Percentiles rank a stretch among this genome's conserved stretches.
Conservation (phyloP, 1,140 invertebrate genomes). For the Harpegnathos saltator region DNA sequence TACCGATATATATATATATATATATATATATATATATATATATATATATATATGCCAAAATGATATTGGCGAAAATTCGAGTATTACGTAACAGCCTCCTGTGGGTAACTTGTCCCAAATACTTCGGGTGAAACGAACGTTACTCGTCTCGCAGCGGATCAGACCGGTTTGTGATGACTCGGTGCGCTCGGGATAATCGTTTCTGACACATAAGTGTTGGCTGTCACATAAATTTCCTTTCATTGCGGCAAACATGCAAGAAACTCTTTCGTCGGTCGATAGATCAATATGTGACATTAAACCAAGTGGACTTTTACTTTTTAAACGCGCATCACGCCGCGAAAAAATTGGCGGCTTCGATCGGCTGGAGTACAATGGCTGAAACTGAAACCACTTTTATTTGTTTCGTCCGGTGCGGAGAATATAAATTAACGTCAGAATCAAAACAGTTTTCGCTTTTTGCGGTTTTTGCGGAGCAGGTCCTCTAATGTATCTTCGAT, state of each 20-base stretch:
- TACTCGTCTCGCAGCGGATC: slow-evolving; percentile 10
- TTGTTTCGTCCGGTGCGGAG: too few species aligned
- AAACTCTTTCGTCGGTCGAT: not conserved
- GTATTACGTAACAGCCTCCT: slow-evolving; percentile 64
- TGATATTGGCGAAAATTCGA: slow-evolving; percentile 67
- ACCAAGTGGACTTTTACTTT: not conserved
- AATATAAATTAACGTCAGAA: too few species aligned
- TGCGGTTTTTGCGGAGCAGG: too few species aligned
- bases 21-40: too few species aligned
- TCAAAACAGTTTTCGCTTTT: too few species aligned
- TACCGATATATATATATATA: too few species aligned
- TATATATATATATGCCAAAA: too few species aligned
- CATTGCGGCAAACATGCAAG: not conserved
- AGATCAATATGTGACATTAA: not conserved
- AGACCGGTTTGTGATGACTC: not conserved
- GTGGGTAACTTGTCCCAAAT: slow-evolving; percentile 65
- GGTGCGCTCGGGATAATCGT: not conserved
- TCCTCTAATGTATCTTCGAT: too few species aligned
- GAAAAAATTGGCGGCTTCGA: not conserved
- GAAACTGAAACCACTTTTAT: too few species aligned
- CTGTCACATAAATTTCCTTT: slow-evolving; percentile 4
- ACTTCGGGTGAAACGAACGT: slow-evolving; percentile 70
- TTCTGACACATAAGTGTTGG: not conserved
- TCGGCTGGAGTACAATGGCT: too few species aligned
- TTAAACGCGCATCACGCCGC: too few species aligned